These are phyloP conservation scores for Lycaon pictus DNA, from an alignment of 2,113 vertebrate species.

Conservation along the genomic window DNA sequence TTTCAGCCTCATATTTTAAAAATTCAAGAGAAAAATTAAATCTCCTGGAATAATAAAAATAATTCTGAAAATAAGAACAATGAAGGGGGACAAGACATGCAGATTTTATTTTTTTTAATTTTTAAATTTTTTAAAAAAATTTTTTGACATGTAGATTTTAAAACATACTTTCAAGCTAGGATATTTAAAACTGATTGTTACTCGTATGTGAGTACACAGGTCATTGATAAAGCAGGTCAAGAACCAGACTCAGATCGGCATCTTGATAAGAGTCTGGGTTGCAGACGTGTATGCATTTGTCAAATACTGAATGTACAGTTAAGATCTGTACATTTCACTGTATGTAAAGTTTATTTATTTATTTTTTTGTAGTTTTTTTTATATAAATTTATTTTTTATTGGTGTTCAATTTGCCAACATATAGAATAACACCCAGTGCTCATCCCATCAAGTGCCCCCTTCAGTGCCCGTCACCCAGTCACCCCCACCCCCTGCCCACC, in stretches of 20 bases:
- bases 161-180: neutral
- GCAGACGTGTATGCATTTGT: neutral
- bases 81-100: neutral
- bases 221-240: neutral
- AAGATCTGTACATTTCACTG: neutral
- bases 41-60: neutral
- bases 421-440: too few relatives aligned
- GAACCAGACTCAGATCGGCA: neutral
- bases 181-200: neutral
- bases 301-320: neutral
- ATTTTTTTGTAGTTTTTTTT: neutral
- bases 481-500: too few relatives aligned
- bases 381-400: too few relatives aligned
- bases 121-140: too few relatives aligned
- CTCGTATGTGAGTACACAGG: neutral
- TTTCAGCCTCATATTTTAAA: neutral
- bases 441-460: too few relatives aligned
- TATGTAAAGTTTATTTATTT: neutral
- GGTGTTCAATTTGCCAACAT: too few relatives aligned
- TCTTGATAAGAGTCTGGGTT: neutral
- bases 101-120: neutral
- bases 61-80: neutral
- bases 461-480: too few relatives aligned
- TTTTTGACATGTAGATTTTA: neutral
- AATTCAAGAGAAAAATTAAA: conserved; percentile 1